Evolutionary conservation across 2,888 invertebrate genomes (phyloP), one percentile per base, ranked within the genome.

Genomic region (Melinaea menophilus): DNA sequence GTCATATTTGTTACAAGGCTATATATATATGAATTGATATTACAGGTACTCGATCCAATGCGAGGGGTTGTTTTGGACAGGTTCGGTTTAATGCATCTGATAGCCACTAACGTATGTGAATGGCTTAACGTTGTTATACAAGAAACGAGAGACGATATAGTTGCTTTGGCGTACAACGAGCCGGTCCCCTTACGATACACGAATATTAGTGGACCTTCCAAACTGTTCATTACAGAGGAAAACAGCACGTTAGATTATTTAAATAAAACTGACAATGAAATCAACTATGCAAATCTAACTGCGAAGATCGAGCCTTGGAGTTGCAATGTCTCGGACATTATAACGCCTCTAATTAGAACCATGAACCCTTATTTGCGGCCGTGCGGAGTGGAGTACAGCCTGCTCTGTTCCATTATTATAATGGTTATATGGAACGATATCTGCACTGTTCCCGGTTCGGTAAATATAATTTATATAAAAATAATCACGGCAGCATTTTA

Each of bases 61-160:
- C 79, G 88, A 66, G 90, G 90, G 9, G 84, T 90, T 4, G 89
- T 90, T 0, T 71, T 90, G 3, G 88, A 90, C n/a, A 93, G 97
- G 72, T 96, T 98, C 73, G 98, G 98, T 0, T 90, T 98, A 12
- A 98, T 98, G 97, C 98, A 98, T 80, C 92, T 97, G 92, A 94
- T 98, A 67, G 98, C 97, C 2, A 97, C 97, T 12, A 98, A 98
- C 80, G 88, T 98, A 11, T 98, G 97, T 85, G 97, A 98, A 75
- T 98, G 98, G 98, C 86, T 98, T 5, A 95, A 95, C 79, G 95
- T 97, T 1, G 91, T 97, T 35, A 95, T 97, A 12, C 95, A 95
- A 79, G 97, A 97, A 80, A 97, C 97, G 2, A 94, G 95, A 78
- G 96, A 97, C 77, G 97, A 97, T 80, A 95, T 97, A 63, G 91